Base-by-base conservation (phyloP, 2,113 vertebrate genomes). In the Eidolon helvum region DNA sequence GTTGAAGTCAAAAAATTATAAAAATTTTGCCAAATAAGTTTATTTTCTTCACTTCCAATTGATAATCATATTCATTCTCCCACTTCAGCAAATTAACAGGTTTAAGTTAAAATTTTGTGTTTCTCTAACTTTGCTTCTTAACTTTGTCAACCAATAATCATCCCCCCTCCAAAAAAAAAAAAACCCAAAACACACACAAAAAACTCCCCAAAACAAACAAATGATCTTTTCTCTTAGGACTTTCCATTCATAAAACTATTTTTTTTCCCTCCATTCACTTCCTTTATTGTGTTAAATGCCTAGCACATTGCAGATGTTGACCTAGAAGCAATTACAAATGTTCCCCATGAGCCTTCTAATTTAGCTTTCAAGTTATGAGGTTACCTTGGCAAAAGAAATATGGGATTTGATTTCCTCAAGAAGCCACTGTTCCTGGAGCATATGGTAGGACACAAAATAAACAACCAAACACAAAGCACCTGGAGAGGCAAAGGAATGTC, bases 61-160 rank as follows among this genome's bases (percentile, higher is more conserved):
- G 43, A n/a, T 91, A 55, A 21, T 95, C 50, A 22, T 65, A 69
- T 71, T 85, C 86, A 65, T 50, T 68, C 28, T 53, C n/a, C 28
- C 15, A 59, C 26, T 38, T 74, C 12, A 75, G 33, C 45, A 96
- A 90, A 91, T 95, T 74, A 45, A 26, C 53, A 93, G 45, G 50
- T 57, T 50, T 50, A 50, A 16, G 55, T 80, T 86, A 96, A 91
- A 79, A 91, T 94, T 90, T 91, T 55, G 16, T 53, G 26, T 55
- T 80, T 92, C n/a, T 91, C n/a, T 80, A 48, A 72, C 12, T 84
- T 96, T 63, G 28, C 21, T 33, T 90, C 38, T 75, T 66, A 92
- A 61, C 18, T 94, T 86, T 91, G 35, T 24, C 89, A 96, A 94
- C 19, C 45, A 84, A 88, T 75, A 95, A 65, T 80, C 57, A 40